A percentile compares a stretch with the other conserved stretches of the same genome.
phyloP scores from a whole-genome alignment of 2,113 vertebrate genomes.

The Cairina moschata region DNA sequence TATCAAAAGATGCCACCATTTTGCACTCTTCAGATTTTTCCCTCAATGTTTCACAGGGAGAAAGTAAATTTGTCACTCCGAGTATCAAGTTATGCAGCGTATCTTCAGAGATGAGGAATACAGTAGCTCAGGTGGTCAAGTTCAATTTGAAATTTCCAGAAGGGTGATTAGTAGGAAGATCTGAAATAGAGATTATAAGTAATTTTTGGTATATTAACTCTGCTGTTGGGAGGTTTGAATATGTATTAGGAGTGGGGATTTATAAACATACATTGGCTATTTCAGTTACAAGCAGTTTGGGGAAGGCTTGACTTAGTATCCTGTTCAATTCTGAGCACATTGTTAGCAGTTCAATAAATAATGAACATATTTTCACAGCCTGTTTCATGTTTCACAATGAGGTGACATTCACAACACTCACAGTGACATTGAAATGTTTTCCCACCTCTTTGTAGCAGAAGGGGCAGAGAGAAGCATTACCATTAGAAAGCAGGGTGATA shows the following conservation, averaged over 20 bases:
- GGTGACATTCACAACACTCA: not conserved
- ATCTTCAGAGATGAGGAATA: not conserved
- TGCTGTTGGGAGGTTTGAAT: not conserved
- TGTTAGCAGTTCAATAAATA: not conserved
- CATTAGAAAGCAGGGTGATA: not conserved
- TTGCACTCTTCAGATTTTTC: not conserved
- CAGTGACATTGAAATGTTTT: not conserved
- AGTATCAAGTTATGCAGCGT: not conserved
- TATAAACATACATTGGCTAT: not conserved
- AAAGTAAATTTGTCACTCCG: not conserved
- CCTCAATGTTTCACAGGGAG: not conserved
- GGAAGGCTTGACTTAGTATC: not conserved
- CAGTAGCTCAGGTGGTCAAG: not conserved
- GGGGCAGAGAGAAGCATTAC: not conserved
- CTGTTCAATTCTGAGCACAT: not conserved
- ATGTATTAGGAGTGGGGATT: not conserved
- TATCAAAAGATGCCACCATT: not conserved
- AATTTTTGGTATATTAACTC: not conserved
- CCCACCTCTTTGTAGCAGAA: not conserved
- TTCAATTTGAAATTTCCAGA: not conserved
- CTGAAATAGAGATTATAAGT: not conserved
- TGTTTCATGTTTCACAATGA: not conserved
- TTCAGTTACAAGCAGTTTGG: not conserved
- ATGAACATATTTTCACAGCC: rapidly evolving
- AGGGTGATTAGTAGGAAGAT: not conserved